A percentile compares a stretch with the other conserved stretches of the same genome.
phyloP scores from a whole-genome alignment of 2,888 invertebrate species.

The Rhagium mordax region DNA sequence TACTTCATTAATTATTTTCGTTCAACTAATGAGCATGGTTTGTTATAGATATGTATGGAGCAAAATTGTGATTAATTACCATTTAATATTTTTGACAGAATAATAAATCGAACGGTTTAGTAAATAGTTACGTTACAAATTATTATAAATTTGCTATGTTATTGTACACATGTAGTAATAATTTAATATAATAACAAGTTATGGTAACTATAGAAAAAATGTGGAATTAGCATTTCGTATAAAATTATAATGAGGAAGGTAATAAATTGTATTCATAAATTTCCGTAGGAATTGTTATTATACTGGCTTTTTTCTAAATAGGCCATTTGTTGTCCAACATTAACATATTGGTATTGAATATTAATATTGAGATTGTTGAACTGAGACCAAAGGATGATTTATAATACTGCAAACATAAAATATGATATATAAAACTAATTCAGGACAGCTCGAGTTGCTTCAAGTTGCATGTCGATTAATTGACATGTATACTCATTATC shows the following conservation, averaged over 20 bases:
- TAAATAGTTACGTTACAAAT: constrained; percentile 16
- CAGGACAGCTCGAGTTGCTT: no score
- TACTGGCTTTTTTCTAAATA: not conserved
- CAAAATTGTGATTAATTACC: constrained; percentile 21
- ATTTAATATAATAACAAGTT: not conserved
- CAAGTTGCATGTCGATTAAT: no score
- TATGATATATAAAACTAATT: no score
- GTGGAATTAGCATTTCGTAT: constrained; percentile 17
- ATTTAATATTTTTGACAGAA: constrained; percentile 13
- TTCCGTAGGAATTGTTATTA: not conserved
- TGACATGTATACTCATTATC: no score
- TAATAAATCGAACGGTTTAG: constrained; percentile 14
- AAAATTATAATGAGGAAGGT: constrained; percentile 10
- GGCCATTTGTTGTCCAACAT: not conserved
- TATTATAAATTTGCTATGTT: constrained; percentile 21
- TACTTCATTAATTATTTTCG: not conserved
- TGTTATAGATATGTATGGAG: constrained; percentile 5
- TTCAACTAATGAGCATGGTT: constrained; percentile 10
- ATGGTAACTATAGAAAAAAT: not conserved
- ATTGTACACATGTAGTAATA: constrained; percentile 4
- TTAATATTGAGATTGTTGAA: not conserved
- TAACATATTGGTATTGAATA: not conserved
- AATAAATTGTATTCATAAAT: constrained; percentile 4
- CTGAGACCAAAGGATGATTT: no score
- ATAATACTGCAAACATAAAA: no score